These are phyloP conservation scores for Porites australiensis DNA, from an alignment of 64 coral and sea anemone genomes.

Conservation along the genomic window DNA sequence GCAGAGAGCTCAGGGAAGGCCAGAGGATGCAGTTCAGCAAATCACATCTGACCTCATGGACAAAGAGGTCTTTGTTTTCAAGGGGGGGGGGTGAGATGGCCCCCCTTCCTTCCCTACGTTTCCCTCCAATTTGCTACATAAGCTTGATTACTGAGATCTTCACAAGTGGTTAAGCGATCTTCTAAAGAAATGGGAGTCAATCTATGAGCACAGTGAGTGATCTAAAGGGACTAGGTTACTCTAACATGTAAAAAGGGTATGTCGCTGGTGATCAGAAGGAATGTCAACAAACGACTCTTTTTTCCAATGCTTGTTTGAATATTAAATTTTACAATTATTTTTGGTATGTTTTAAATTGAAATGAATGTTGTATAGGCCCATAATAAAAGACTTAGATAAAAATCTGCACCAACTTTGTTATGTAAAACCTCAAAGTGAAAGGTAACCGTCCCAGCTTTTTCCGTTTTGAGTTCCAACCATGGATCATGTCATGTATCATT, in stretches of 20 bases:
- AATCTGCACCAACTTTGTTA: constrained; percentile 6
- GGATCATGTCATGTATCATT: constrained; percentile 3
- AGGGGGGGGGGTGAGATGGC: constrained; percentile 4
- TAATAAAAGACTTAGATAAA: constrained; percentile 4
- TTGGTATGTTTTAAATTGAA: neutral
- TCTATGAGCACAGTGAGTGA: constrained; percentile 22
- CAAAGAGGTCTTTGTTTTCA: neutral
- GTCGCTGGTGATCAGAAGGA: neutral
- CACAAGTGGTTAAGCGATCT: constrained; percentile 33
- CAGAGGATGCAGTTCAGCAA: neutral
- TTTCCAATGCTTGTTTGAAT: constrained; percentile 15
- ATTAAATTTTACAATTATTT: constrained; percentile 1
- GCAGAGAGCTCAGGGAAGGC: constrained; percentile 9
- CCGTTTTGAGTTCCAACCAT: constrained; percentile 10
- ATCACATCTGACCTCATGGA: constrained; percentile 17
- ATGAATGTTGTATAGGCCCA: constrained; percentile 10
- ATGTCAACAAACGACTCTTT: constrained; percentile 9
- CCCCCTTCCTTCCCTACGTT: constrained; percentile 21
- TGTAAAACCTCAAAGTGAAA: constrained; percentile 15
- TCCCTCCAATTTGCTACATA: neutral
- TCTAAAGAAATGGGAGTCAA: constrained; percentile 32
- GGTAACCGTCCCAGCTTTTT: constrained; percentile 3
- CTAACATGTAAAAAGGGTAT: constrained; percentile 5
- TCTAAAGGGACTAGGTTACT: constrained; percentile 29
- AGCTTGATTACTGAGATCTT: constrained; percentile 24